A percentile compares a stretch with the other conserved stretches of the same genome.
These are phyloP conservation scores for Siniperca obscura DNA, from an alignment of 2,797 vertebrate genomes.

Conservation along the genomic window DNA sequence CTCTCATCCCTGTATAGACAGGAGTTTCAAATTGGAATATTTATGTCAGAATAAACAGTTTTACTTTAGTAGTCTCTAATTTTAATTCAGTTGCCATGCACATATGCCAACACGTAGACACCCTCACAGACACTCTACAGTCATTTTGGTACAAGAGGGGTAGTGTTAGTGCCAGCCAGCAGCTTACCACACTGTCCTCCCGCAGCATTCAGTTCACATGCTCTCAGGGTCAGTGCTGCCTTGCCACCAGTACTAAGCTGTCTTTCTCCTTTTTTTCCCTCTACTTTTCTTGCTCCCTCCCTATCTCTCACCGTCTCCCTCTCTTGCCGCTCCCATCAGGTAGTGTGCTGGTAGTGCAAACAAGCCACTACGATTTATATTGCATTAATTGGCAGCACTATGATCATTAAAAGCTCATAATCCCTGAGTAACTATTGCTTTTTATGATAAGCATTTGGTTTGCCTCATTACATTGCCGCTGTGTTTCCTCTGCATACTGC, in stretches of 20 bases:
- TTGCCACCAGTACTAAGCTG: constrained; percentile 44
- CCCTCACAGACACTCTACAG: neutral
- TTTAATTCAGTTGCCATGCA: neutral
- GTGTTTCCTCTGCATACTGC: constrained; percentile 37
- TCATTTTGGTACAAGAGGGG: constrained; percentile 31
- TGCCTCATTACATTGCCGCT: constrained; percentile 61
- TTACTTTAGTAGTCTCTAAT: neutral
- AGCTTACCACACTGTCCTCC: constrained; percentile 52
- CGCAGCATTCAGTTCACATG: constrained; percentile 68
- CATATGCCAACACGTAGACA: constrained; percentile 12
- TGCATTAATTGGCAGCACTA: constrained; percentile 67
- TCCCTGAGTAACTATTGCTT: constrained; percentile 74
- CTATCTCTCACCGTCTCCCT: neutral
- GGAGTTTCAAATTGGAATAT: constrained; percentile 2
- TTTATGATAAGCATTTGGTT: constrained; percentile 72
- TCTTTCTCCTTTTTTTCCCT: constrained; percentile 29
- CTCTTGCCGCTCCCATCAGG: constrained; percentile 34
- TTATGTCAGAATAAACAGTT: constrained; percentile 17
- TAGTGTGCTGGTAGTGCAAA: constrained; percentile 55
- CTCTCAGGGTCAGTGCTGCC: constrained; percentile 70
- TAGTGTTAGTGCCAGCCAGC: constrained; percentile 33
- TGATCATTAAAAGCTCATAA: constrained; percentile 78
- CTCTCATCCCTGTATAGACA: neutral
- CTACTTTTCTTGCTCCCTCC: constrained; percentile 4
- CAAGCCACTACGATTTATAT: constrained; percentile 60